Evolutionary conservation across 2,888 invertebrate species (phyloP).

Genomic region (Leptothorax acervorum): DNA sequence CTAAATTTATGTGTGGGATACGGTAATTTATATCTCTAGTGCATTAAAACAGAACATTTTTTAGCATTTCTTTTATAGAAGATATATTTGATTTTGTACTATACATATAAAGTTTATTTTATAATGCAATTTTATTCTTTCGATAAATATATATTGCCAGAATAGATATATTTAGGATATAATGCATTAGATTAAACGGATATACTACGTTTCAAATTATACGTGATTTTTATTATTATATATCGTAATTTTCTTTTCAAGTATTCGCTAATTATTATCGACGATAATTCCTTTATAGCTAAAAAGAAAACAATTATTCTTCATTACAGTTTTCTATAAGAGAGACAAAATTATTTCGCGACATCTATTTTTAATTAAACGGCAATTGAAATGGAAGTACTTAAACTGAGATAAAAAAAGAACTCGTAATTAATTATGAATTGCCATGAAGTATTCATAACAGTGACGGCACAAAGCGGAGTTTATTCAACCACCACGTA

Average conservation of each 20-base stretch:
- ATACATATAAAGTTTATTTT: neutral
- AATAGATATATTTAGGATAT: neutral
- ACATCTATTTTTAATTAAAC: conserved; percentile 17
- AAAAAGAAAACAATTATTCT: conserved; percentile 7
- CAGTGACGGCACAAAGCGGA: neutral
- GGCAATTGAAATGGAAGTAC: neutral
- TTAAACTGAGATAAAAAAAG: conserved; percentile 2
- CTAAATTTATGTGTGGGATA: neutral
- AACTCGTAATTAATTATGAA: conserved; percentile 15
- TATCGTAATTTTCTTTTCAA: conserved; percentile 1
- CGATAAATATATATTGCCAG: neutral
- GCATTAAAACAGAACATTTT: neutral
- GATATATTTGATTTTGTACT: neutral
- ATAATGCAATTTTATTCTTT: neutral
- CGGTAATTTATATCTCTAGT: neutral
- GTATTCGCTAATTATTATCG: conserved; percentile 16
- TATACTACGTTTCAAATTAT: neutral
- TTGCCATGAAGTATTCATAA: neutral
- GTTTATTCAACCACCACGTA: conserved; percentile 10
- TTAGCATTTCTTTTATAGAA: neutral
- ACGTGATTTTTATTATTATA: neutral
- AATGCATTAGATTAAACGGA: neutral
- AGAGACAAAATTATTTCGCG: conserved; percentile 8
- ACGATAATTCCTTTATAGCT: neutral
- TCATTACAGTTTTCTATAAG: neutral